Evolutionary conservation across 2,888 invertebrate genomes (phyloP).

Genomic region (Chrysolina oricalcia): DNA sequence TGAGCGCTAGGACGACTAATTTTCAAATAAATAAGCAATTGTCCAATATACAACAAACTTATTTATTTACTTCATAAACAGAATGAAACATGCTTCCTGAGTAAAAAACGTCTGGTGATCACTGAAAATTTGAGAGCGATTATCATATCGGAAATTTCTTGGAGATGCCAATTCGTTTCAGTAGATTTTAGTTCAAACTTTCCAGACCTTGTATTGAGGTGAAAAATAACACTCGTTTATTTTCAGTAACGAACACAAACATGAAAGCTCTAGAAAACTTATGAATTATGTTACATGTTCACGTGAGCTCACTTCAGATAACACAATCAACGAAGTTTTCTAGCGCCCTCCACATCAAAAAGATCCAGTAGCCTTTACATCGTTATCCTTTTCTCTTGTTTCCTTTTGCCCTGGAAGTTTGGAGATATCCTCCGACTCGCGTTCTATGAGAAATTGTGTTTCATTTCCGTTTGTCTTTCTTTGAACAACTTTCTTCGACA

Average conservation of each 20-base stretch:
- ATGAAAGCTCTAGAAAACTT: not conserved
- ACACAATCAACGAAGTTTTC: slow-evolving; percentile 21
- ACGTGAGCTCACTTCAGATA: not conserved
- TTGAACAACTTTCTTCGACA: slow-evolving; percentile 9
- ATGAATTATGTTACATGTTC: slow-evolving; percentile 15
- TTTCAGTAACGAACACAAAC: not conserved
- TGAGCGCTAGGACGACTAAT: too few relatives aligned
- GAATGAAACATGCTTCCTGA: too few relatives aligned
- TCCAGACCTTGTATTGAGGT: too few relatives aligned
- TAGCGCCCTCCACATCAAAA: slow-evolving; percentile 18
- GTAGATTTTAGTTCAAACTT: too few relatives aligned
- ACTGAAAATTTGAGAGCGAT: too few relatives aligned
- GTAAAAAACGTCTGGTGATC: too few relatives aligned
- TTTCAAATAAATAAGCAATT: too few relatives aligned
- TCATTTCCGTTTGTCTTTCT: slow-evolving; percentile 10
- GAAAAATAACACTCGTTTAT: not conserved
- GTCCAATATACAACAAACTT: too few relatives aligned
- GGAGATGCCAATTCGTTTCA: too few relatives aligned
- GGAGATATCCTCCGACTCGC: not conserved
- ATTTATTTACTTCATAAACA: too few relatives aligned
- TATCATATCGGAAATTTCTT: too few relatives aligned
- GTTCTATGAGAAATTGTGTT: slow-evolving; percentile 18
- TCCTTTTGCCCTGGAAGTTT: not conserved
- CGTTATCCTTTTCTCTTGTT: slow-evolving; percentile 5
- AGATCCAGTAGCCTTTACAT: slow-evolving; percentile 16